phyloP scores from a whole-genome alignment of 2,888 invertebrate species.

The Drosophila maculinotata region DNA sequence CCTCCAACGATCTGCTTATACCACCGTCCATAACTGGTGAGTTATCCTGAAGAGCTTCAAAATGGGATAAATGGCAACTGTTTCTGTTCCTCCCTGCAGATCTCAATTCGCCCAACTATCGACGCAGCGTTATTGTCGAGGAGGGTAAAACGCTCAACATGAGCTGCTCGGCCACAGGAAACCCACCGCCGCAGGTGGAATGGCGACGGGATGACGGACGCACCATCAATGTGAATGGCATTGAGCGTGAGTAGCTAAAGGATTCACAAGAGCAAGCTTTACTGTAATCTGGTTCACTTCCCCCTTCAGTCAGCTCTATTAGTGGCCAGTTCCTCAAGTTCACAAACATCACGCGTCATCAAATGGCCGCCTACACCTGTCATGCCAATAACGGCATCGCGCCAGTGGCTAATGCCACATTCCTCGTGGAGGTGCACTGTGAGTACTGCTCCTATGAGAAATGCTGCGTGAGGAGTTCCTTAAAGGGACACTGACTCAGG shows the following conservation, averaged over 20 bases:
- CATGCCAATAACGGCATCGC: slow-evolving; percentile 94
- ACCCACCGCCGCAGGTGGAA: slow-evolving; percentile 91
- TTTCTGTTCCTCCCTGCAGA: slow-evolving; percentile 60
- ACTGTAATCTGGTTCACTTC: not conserved
- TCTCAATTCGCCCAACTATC: slow-evolving; percentile 78
- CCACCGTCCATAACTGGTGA: slow-evolving; percentile 93
- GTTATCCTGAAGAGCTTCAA: not conserved
- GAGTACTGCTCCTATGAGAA: slow-evolving; percentile 87
- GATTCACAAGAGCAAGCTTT: not conserved
- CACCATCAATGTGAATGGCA: slow-evolving; percentile 88
- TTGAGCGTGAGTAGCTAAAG: slow-evolving; percentile 86
- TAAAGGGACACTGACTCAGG: no score
- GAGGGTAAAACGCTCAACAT: slow-evolving; percentile 94
- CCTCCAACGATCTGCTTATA: slow-evolving; percentile 89
- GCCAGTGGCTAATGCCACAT: slow-evolving; percentile 92
- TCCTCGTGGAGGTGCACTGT: slow-evolving; percentile 96
- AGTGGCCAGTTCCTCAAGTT: slow-evolving; percentile 92
- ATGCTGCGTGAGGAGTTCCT: not conserved
- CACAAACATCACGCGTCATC: slow-evolving; percentile 89
- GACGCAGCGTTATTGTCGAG: slow-evolving; percentile 89
- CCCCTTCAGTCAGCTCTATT: slow-evolving; percentile 88
- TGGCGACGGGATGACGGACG: slow-evolving; percentile 90
- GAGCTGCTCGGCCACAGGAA: slow-evolving; percentile 92
- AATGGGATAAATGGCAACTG: not conserved
- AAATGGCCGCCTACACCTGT: slow-evolving; percentile 91